Evolutionary conservation across 2,888 invertebrate genomes (phyloP).

Genomic region (Campaea margaritaria): DNA sequence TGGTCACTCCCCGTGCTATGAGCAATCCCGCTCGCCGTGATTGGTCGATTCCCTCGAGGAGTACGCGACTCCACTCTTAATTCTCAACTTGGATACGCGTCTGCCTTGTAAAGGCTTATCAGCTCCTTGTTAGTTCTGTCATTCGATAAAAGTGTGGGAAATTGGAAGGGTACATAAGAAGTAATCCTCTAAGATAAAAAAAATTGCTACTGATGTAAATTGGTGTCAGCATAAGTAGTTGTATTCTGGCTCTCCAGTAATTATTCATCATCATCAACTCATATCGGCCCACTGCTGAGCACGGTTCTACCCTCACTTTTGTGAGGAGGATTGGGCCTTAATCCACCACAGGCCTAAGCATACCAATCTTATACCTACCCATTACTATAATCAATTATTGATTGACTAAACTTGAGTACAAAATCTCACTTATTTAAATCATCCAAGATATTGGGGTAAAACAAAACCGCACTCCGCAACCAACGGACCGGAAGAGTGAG

Average conservation of each 20-base stretch:
- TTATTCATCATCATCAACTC: too few species aligned
- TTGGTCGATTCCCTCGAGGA: constrained; percentile 81
- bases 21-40: constrained; percentile 73
- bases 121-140: constrained; percentile 41
- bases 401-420: background rate
- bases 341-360: too few species aligned
- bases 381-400: too few species aligned
- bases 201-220: too few species aligned
- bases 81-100: constrained; percentile 63
- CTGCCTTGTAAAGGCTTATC: constrained; percentile 53
- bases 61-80: constrained; percentile 75
- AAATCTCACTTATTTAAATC: constrained; percentile 26
- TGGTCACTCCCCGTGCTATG: constrained; percentile 58
- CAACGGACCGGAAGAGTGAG: constrained; percentile 65
- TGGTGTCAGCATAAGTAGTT: too few species aligned
- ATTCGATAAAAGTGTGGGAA: constrained; percentile 12
- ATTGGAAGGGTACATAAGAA: too few species aligned
- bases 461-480: constrained; percentile 55
- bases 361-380: too few species aligned
- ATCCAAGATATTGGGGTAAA: constrained; percentile 32
- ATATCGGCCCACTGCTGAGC: too few species aligned
- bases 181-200: too few species aligned
- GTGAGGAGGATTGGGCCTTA: too few species aligned
- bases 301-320: too few species aligned
- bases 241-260: too few species aligned